Conservation (phyloP, 2,113 vertebrate species). For the Clarias macrocephalus region DNA sequence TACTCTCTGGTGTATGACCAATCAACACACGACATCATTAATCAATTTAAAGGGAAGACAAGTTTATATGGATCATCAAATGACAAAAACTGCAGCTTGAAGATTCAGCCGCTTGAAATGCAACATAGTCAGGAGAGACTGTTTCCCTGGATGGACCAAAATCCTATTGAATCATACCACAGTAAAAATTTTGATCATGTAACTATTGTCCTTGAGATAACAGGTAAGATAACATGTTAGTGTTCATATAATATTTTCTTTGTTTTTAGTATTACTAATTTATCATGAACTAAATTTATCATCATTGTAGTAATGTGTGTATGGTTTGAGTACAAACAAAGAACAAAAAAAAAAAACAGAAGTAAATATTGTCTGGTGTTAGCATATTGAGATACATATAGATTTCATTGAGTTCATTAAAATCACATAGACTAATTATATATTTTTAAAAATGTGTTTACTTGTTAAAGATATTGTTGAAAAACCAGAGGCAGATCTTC, state of each 20-base stretch:
- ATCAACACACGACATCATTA: neutral
- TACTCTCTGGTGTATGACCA: constrained; percentile 23
- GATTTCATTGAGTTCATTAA: neutral
- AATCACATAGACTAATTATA: neutral
- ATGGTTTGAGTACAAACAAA: neutral
- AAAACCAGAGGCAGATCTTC: constrained; percentile 13
- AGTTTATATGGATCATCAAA: constrained; percentile 46
- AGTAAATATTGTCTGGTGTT: neutral
- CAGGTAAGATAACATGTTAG: constrained; percentile 44
- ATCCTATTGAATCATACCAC: constrained; percentile 57
- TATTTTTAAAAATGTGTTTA: too few species aligned
- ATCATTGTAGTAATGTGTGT: neutral
- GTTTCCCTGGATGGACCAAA: constrained; percentile 63
- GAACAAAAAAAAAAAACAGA: neutral
- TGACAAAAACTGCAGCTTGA: constrained; percentile 58
- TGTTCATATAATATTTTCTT: neutral
- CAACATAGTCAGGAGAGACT: constrained; percentile 51
- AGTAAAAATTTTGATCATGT: constrained; percentile 51
- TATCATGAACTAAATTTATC: neutral
- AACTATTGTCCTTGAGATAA: constrained; percentile 56
- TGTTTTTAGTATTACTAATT: neutral
- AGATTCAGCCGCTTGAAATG: constrained; percentile 58
- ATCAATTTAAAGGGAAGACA: constrained; percentile 48
- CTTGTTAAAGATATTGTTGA: constrained; percentile 13
- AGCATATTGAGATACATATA: neutral